phyloP scores from a whole-genome alignment of 64 coral and sea anemone genomes.

The Montipora efflorescens region DNA sequence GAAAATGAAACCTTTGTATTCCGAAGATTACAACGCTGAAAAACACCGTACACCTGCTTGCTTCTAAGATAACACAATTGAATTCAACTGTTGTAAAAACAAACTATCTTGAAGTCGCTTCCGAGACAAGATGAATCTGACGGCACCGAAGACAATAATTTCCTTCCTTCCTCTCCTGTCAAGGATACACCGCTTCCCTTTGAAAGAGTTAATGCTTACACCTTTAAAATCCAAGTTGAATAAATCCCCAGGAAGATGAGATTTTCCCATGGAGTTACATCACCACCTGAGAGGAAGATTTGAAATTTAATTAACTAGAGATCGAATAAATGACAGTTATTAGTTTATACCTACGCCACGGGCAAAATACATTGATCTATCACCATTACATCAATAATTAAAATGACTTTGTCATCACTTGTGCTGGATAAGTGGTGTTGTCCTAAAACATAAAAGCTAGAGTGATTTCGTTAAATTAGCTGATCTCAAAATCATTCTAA shows the following conservation, averaged over 20 bases:
- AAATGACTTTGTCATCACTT: conserved; percentile 1
- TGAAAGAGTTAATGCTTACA: background rate
- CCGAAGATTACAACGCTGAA: background rate
- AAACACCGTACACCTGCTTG: conserved; percentile 10
- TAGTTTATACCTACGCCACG: conserved; percentile 21
- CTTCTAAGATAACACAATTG: background rate
- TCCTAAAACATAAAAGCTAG: background rate
- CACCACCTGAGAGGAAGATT: background rate
- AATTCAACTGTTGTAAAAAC: background rate
- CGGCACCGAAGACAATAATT: background rate
- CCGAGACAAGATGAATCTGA: background rate
- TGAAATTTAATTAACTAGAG: conserved; percentile 42
- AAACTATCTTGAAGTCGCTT: conserved; percentile 15
- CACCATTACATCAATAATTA: conserved; percentile 33
- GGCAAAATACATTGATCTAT: conserved; percentile 5
- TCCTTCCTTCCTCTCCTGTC: conserved; percentile 39
- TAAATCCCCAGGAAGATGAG: background rate
- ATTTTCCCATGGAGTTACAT: background rate
- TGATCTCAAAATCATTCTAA: background rate
- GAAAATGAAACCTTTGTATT: background rate
- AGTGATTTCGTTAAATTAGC: background rate
- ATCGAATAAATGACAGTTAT: conserved; percentile 19
- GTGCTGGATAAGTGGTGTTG: background rate
- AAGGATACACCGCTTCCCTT: background rate
- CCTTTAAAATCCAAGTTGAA: background rate